Evolutionary conservation across 2,888 invertebrate genomes (phyloP).

Genomic region (Pecten maximus): DNA sequence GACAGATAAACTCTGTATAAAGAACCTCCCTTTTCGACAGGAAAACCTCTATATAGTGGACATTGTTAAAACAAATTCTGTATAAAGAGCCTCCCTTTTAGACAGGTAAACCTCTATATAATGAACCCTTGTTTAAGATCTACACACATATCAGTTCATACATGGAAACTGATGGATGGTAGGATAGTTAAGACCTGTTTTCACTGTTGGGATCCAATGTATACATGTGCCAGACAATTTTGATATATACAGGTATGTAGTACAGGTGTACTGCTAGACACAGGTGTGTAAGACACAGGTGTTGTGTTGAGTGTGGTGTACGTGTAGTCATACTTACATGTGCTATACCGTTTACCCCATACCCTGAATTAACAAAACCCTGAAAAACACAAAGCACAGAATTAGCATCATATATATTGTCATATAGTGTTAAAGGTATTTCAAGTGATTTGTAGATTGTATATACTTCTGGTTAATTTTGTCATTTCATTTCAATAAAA

Average conservation of each 20-base stretch:
- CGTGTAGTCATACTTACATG: slow-evolving; percentile 85
- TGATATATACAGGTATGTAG: too few species aligned
- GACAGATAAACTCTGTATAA: background rate
- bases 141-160: background rate
- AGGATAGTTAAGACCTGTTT: background rate
- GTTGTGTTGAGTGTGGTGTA: background rate
- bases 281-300: background rate
- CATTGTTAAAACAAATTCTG: too few species aligned
- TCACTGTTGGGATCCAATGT: background rate
- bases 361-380: slow-evolving; percentile 99
- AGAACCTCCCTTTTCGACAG: too few species aligned
- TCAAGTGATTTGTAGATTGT: background rate
- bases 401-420: slow-evolving; percentile 40
- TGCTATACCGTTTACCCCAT: slow-evolving; percentile 97
- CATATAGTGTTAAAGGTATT: slow-evolving; percentile 6
- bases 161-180: background rate
- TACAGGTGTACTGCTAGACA: too few species aligned
- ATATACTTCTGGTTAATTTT: too few species aligned
- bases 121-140: background rate
- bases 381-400: slow-evolving; percentile 82
- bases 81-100: background rate
- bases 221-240: background rate
- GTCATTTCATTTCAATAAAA: too few species aligned
- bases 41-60: too few species aligned
- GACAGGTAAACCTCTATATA: background rate